These are phyloP conservation scores for Bombus vancouverensis DNA, from an alignment of 1,140 invertebrate species.

Conservation along the genomic window DNA sequence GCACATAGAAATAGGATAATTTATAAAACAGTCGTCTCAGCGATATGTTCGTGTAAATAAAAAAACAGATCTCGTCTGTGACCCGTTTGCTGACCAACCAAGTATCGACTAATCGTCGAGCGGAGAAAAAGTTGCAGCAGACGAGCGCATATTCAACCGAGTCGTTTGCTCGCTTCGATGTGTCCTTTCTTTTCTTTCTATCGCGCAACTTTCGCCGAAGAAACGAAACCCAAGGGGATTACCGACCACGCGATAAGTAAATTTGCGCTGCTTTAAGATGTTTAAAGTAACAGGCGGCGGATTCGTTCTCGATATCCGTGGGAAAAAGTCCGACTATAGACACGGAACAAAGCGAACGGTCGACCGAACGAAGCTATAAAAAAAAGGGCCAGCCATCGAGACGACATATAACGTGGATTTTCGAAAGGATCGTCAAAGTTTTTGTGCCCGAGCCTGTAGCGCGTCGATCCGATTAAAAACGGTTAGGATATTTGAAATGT, in stretches of 20 bases:
- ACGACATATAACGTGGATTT: too few relatives aligned
- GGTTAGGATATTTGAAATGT: too few relatives aligned
- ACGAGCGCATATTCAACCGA: not conserved
- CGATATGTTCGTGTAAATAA: conserved; percentile 35
- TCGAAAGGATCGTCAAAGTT: too few relatives aligned
- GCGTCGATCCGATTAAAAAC: conserved; percentile 2
- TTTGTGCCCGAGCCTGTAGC: too few relatives aligned
- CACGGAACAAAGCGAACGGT: not conserved
- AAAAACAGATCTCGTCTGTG: conserved; percentile 34
- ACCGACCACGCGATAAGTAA: not conserved
- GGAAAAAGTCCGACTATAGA: not conserved
- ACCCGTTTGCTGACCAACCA: conserved; percentile 5
- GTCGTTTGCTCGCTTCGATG: too few relatives aligned
- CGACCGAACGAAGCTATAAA: not conserved
- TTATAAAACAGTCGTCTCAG: conserved; percentile 1
- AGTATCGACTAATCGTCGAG: not conserved
- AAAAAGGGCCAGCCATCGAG: not conserved
- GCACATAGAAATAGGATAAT: not conserved
- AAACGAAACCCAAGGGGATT: not conserved
- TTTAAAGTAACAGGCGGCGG: not conserved
- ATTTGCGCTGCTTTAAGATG: not conserved
- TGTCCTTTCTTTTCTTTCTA: not conserved
- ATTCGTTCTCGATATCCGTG: not conserved
- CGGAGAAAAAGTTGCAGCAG: not conserved
- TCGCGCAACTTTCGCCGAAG: not conserved